Evolutionary conservation across 2,797 vertebrate genomes (phyloP).

Genomic region (Siniperca scherzeri): DNA sequence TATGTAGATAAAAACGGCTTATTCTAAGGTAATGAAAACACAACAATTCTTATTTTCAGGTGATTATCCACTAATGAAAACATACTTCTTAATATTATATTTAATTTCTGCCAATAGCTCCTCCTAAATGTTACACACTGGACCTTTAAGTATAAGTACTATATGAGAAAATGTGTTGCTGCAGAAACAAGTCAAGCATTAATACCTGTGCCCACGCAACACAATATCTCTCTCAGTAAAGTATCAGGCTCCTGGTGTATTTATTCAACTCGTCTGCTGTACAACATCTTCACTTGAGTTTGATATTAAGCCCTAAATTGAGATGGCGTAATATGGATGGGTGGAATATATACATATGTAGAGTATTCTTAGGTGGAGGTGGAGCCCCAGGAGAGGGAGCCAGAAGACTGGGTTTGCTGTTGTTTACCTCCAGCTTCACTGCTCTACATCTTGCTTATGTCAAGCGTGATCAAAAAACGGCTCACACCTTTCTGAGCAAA

Average conservation of each 20-base stretch:
- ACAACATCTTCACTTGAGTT: neutral
- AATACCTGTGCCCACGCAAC: too few species aligned
- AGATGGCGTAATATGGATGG: neutral
- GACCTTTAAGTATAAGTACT: neutral
- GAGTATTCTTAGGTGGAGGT: neutral
- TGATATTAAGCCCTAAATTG: neutral
- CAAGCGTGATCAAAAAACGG: neutral
- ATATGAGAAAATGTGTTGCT: neutral
- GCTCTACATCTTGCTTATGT: conserved; percentile 1
- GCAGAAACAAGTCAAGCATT: neutral
- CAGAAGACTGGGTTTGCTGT: conserved; percentile 26
- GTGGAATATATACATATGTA: neutral
- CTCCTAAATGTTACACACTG: too few species aligned
- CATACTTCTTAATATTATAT: too few species aligned
- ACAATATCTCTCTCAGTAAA: neutral
- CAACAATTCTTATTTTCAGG: too few species aligned
- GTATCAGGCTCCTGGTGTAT: neutral
- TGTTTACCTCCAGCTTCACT: neutral
- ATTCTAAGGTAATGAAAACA: too few species aligned
- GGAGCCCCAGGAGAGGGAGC: conserved; percentile 72
- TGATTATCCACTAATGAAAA: too few species aligned
- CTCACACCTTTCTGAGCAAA: neutral
- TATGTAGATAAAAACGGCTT: too few species aligned
- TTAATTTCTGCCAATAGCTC: too few species aligned
- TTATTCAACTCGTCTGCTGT: neutral